A percentile compares a stretch with the other conserved stretches of the same genome.
Evolutionary conservation across 2,113 vertebrate species (phyloP).

Genomic region (Apodemus sylvaticus): DNA sequence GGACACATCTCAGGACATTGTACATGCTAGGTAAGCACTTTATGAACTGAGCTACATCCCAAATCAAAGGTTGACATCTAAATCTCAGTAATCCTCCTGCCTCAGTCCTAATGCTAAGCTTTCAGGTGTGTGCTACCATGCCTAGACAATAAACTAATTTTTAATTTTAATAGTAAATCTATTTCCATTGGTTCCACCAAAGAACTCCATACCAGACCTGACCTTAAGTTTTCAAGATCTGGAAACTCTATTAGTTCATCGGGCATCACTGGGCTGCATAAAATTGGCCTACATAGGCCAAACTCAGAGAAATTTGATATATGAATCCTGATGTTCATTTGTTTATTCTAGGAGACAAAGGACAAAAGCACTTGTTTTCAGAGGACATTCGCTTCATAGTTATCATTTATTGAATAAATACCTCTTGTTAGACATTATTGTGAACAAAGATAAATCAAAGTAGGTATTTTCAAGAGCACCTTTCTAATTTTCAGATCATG

Average conservation of each 20-base stretch:
- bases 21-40: background rate
- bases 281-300: conserved; percentile 23
- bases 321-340: background rate
- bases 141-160: background rate
- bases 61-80: background rate
- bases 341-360: conserved; percentile 40
- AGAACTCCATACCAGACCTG: conserved; percentile 1
- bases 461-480: conserved; percentile 35
- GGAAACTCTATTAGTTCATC: background rate
- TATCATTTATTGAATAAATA: conserved; percentile 39
- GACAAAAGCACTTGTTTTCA: conserved; percentile 15
- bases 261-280: background rate
- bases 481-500: background rate
- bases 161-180: background rate
- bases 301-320: conserved; percentile 30
- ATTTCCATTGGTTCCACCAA: conserved; percentile 4
- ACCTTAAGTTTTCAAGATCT: background rate
- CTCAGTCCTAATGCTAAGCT: background rate
- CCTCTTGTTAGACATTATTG: background rate
- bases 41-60: background rate
- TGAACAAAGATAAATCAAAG: conserved; percentile 45
- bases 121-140: background rate
- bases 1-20: background rate
- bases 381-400: conserved; percentile 2
- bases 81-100: background rate